Evolutionary conservation across 2,113 vertebrate species (phyloP).

Genomic region (Syngnathoides biaculeatus): DNA sequence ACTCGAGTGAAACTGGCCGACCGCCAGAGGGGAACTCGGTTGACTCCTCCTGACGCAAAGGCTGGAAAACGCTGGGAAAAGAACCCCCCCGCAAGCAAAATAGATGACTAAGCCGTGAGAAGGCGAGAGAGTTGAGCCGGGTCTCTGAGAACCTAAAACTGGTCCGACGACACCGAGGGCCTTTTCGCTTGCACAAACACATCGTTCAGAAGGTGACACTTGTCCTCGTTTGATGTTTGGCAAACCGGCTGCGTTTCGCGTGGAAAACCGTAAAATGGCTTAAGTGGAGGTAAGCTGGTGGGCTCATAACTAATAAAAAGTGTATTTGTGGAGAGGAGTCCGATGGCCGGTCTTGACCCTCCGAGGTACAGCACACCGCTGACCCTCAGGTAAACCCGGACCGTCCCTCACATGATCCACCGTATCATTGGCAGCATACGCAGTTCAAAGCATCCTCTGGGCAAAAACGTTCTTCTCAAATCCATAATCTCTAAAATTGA

Average conservation of each 20-base stretch:
- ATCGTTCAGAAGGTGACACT: background rate
- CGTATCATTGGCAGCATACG: background rate
- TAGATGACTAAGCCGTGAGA: constrained; percentile 65
- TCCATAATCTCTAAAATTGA: background rate
- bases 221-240: background rate
- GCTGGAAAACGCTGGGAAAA: constrained; percentile 58
- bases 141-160: constrained; percentile 72
- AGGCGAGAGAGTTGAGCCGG: constrained; percentile 45
- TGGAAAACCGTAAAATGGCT: background rate
- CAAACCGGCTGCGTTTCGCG: constrained; percentile 14
- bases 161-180: constrained; percentile 50
- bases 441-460: background rate
- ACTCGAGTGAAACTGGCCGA: constrained; percentile 73
- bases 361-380: background rate
- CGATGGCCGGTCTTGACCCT: background rate
- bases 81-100: constrained; percentile 40
- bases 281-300: background rate
- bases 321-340: constrained; percentile 1
- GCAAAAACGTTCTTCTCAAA: background rate
- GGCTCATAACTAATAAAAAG: constrained; percentile 1
- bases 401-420: background rate
- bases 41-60: constrained; percentile 54
- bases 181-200: constrained; percentile 59
- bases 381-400: background rate
- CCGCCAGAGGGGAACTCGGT: constrained; percentile 63